Percentiles rank a stretch among this genome's conserved stretches.
These are phyloP conservation scores for Philereme transversata DNA, from an alignment of 2,888 invertebrate genomes.

Conservation along the genomic window DNA sequence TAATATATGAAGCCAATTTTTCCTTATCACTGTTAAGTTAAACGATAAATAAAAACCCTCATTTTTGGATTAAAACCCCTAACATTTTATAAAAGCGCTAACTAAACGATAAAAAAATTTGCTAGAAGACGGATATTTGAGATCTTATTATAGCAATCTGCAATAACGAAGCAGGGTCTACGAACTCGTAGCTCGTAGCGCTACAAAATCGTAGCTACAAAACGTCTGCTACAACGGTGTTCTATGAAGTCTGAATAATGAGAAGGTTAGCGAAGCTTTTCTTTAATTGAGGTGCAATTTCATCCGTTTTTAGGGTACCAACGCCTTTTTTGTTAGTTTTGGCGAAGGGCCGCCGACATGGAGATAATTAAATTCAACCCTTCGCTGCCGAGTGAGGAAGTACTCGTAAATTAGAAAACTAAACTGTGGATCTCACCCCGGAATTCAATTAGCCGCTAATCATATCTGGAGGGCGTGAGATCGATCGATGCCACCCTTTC, in stretches of 20 bases:
- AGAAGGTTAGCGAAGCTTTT: slow-evolving; percentile 51
- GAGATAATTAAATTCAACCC: slow-evolving; percentile 82
- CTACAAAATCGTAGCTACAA: slow-evolving; percentile 27
- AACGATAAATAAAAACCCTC: background rate
- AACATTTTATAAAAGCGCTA: background rate
- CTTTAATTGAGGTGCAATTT: slow-evolving; percentile 62
- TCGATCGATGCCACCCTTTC: slow-evolving; percentile 71
- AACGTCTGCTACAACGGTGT: slow-evolving; percentile 22
- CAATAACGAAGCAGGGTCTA: slow-evolving; percentile 51
- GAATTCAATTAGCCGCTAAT: slow-evolving; percentile 83
- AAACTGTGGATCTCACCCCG: slow-evolving; percentile 82
- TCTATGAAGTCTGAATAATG: slow-evolving; percentile 48
- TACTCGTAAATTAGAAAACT: slow-evolving; percentile 83
- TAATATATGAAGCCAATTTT: too few species aligned
- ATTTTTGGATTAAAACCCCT: background rate
- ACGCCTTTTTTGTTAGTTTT: slow-evolving; percentile 55
- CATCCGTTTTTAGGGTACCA: slow-evolving; percentile 43
- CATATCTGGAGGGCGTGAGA: slow-evolving; percentile 82
- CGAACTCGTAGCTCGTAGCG: slow-evolving; percentile 42
- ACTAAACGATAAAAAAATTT: slow-evolving; percentile 29
- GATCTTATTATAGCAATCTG: slow-evolving; percentile 55
- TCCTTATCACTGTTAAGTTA: background rate
- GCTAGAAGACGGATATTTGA: slow-evolving; percentile 38
- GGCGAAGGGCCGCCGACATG: slow-evolving; percentile 60
- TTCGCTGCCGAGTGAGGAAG: slow-evolving; percentile 74